These are phyloP conservation scores for Liasis olivaceus DNA, from an alignment of 2,797 vertebrate species.

Conservation along the genomic window DNA sequence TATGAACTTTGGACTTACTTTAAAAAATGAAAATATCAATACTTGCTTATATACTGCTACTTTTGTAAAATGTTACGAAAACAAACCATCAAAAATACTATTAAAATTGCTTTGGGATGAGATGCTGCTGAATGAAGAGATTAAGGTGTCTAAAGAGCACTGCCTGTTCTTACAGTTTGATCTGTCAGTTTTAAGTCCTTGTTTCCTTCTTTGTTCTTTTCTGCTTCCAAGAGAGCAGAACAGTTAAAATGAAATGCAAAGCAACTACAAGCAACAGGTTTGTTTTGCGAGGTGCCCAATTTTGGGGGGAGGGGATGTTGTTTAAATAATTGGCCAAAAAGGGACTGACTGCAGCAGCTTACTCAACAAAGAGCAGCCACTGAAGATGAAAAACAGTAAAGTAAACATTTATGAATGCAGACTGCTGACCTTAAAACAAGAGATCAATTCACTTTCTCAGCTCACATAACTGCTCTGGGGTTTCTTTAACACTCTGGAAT, in stretches of 20 bases:
- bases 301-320: conserved; percentile 20
- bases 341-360: conserved; percentile 35
- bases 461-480: not conserved
- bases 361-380: not conserved
- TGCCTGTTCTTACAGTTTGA: not conserved
- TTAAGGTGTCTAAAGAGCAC: not conserved
- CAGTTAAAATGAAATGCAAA: not conserved
- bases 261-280: conserved; percentile 6
- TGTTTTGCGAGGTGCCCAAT: conserved; percentile 5
- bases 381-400: conserved; percentile 24
- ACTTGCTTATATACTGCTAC: not conserved
- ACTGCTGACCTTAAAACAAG: conserved; percentile 36
- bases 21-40: not conserved
- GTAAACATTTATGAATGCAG: conserved; percentile 2
- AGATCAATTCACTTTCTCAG: conserved; percentile 11
- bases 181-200: not conserved
- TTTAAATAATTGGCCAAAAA: not conserved
- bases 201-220: too few species aligned
- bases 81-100: rapidly evolving
- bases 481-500: not conserved
- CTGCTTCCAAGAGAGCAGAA: not conserved
- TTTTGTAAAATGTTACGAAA: rapidly evolving
- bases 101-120: not conserved
- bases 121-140: not conserved
- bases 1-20: conserved; percentile 7